A percentile compares a stretch with the other conserved stretches of the same genome.
These are phyloP conservation scores for Microcaecilia unicolor DNA, from an alignment of 2,797 vertebrate genomes.

Conservation along the genomic window DNA sequence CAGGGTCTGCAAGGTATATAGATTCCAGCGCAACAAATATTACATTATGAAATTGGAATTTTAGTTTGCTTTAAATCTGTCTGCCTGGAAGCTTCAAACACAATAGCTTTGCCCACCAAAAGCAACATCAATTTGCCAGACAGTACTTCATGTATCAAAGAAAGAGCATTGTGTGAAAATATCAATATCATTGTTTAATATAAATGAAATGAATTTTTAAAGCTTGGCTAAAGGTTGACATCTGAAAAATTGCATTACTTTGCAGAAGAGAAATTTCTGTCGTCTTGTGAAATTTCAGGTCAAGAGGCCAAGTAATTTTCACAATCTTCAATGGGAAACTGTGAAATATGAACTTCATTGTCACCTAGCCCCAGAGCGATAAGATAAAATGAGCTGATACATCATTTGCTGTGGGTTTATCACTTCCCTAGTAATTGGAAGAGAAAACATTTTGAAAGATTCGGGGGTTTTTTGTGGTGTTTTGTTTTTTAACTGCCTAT, in stretches of 20 bases:
- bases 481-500: too few species aligned
- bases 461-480: too few species aligned
- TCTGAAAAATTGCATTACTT: slow-evolving; percentile 78
- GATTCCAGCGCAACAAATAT: slow-evolving; percentile 53
- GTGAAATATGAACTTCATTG: slow-evolving; percentile 82
- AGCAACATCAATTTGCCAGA: slow-evolving; percentile 59
- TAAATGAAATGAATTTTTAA: slow-evolving; percentile 80
- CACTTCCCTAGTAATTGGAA: slow-evolving; percentile 69
- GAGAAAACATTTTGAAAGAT: slow-evolving; percentile 69
- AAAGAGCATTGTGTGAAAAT: slow-evolving; percentile 66
- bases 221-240: slow-evolving; percentile 76
- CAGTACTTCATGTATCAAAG: slow-evolving; percentile 67
- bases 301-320: slow-evolving; percentile 79
- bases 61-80: slow-evolving; percentile 52
- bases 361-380: slow-evolving; percentile 73
- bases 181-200: slow-evolving; percentile 76
- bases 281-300: slow-evolving; percentile 77
- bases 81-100: slow-evolving; percentile 50
- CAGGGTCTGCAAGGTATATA: slow-evolving; percentile 45
- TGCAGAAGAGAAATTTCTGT: slow-evolving; percentile 78
- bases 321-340: slow-evolving; percentile 70
- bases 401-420: slow-evolving; percentile 76
- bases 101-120: slow-evolving; percentile 55
- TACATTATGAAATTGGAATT: slow-evolving; percentile 55
- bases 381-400: slow-evolving; percentile 79